Percentiles rank a stretch among this genome's conserved stretches.
phyloP scores from a whole-genome alignment of 2,113 vertebrate genomes.

The Rhinogobius similis region DNA sequence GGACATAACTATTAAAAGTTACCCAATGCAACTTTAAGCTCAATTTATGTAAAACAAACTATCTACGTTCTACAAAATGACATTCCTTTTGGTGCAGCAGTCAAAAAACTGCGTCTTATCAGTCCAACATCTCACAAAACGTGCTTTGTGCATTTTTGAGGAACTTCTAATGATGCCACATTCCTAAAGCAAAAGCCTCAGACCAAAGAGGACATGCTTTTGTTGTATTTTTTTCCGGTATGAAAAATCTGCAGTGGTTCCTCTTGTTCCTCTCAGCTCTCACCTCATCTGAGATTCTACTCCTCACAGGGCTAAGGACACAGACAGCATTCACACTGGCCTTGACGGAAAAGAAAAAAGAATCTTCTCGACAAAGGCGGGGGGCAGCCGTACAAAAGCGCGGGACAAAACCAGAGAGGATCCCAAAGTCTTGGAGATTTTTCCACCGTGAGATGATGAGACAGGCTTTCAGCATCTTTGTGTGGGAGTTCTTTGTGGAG shows the following conservation, averaged over 20 bases:
- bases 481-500: background rate
- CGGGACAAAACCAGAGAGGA: conserved; percentile 16
- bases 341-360: conserved; percentile 7
- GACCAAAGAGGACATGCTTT: background rate
- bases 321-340: conserved; percentile 30
- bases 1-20: too few relatives aligned
- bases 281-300: conserved; percentile 29
- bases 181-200: background rate
- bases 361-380: conserved; percentile 30
- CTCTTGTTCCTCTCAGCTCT: conserved; percentile 25
- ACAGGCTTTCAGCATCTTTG: conserved; percentile 9
- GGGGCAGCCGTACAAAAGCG: conserved; percentile 30
- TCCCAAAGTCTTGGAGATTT: conserved; percentile 8
- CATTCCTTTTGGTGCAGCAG: background rate
- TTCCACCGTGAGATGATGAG: conserved; percentile 36
- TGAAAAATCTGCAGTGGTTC: conserved; percentile 15
- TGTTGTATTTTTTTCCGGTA: background rate
- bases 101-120: background rate
- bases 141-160: background rate
- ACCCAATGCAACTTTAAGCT: too few relatives aligned
- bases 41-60: background rate
- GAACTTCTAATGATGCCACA: background rate
- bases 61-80: background rate
- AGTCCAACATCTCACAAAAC: background rate
- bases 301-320: conserved; percentile 21